These are phyloP conservation scores for Montipora foliosa DNA, from an alignment of 64 coral and sea anemone species.

Conservation along the genomic window DNA sequence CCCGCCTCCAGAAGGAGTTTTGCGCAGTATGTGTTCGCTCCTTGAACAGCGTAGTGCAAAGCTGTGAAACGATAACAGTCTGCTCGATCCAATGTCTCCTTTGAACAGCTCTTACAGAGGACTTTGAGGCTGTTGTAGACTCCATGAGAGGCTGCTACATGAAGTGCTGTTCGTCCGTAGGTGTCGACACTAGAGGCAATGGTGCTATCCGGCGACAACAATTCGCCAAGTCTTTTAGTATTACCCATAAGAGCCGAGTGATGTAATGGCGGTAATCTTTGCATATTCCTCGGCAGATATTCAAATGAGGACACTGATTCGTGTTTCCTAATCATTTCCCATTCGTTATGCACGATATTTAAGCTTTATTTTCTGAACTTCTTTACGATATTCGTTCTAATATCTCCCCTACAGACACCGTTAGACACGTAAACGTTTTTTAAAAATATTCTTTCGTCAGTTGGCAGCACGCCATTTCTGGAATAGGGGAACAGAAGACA, in stretches of 20 bases:
- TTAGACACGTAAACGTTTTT: too few relatives aligned
- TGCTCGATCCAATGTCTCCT: slow-evolving; percentile 30
- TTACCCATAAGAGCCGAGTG: slow-evolving; percentile 2
- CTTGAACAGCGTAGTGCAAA: slow-evolving; percentile 77
- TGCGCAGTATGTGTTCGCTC: slow-evolving; percentile 31
- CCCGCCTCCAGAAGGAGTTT: slow-evolving; percentile 57
- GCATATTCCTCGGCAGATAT: neutral
- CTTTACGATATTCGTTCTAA: too few relatives aligned
- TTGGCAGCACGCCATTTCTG: too few relatives aligned
- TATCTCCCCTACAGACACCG: too few relatives aligned
- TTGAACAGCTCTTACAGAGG: slow-evolving; percentile 42
- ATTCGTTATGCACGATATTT: too few relatives aligned
- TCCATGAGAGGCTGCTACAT: slow-evolving; percentile 58
- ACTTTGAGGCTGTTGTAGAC: slow-evolving; percentile 33
- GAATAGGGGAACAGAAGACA: too few relatives aligned
- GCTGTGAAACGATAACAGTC: slow-evolving; percentile 67
- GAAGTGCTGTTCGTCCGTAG: slow-evolving; percentile 55
- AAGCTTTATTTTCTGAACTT: too few relatives aligned
- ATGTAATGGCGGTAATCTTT: slow-evolving; percentile 9
- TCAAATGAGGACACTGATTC: neutral
- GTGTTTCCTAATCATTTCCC: too few relatives aligned
- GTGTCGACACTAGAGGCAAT: slow-evolving; percentile 22
- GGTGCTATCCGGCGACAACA: neutral
- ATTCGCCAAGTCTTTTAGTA: neutral
- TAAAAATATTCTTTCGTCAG: too few relatives aligned